Percentiles rank a stretch among this genome's conserved stretches.
phyloP scores from a whole-genome alignment of 2,888 invertebrate species.

The Molanna angustata region DNA sequence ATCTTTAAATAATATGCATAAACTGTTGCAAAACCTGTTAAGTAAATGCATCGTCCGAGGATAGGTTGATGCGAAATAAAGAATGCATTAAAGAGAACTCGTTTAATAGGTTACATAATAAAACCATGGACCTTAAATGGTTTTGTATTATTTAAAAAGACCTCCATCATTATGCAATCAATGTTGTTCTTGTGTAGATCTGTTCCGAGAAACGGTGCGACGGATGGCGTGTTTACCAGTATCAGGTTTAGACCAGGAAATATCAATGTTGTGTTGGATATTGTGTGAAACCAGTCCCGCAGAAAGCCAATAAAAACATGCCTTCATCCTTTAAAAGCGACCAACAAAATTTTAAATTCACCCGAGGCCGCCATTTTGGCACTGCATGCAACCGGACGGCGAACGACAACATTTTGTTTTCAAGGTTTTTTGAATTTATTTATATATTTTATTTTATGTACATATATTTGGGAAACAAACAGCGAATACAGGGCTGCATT shows the following conservation, averaged over 20 bases:
- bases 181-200: not conserved
- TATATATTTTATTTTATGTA: too few relatives aligned
- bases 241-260: slow-evolving; percentile 31
- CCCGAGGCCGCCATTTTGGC: slow-evolving; percentile 16
- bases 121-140: too few relatives aligned
- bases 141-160: too few relatives aligned
- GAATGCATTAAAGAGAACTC: too few relatives aligned
- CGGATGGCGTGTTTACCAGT: slow-evolving; percentile 15
- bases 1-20: too few relatives aligned
- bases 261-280: slow-evolving; percentile 19
- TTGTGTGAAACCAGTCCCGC: slow-evolving; percentile 26
- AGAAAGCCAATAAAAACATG: slow-evolving; percentile 24
- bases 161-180: not conserved
- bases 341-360: slow-evolving; percentile 22
- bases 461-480: too few relatives aligned
- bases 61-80: too few relatives aligned
- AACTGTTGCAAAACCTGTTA: too few relatives aligned
- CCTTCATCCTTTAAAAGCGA: slow-evolving; percentile 9
- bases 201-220: slow-evolving; percentile 10
- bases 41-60: too few relatives aligned
- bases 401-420: not conserved
- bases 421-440: too few relatives aligned
- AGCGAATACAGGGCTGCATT: too few relatives aligned
- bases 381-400: slow-evolving; percentile 14
- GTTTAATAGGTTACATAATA: too few relatives aligned